Evolutionary conservation across 2,113 vertebrate species (phyloP), one percentile per base, ranked within the genome.

Genomic region (Cettia cetti): DNA sequence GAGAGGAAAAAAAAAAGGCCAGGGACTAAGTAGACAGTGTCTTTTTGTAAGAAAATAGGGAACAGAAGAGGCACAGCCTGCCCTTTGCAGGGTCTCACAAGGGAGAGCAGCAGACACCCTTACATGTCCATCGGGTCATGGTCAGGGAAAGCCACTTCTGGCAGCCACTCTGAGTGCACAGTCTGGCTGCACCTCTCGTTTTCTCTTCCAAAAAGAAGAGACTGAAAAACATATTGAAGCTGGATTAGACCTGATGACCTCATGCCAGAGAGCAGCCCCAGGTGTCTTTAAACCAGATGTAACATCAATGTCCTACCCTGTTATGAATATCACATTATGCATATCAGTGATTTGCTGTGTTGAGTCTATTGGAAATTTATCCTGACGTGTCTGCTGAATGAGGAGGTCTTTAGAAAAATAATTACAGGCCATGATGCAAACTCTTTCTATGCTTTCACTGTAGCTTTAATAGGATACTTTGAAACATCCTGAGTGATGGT

Each of bases 41-140:
- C n/a, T 82, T 66, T 60, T 53, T 52, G 33, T 54, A 47, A 65
- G 35, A 80, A 80, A 82, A 52, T 0, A 47, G 2, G 7, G 10
- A 87, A 49, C 21, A 72, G 35, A 82, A 92, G 56, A 80, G 8
- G 4, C 33, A 52, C 2, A 2, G 26, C 17, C 20, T 83, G 37
- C 10, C 23, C 54, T 72, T 69, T 69, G 4, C 42, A 53, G 28
- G 4, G 10, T 60, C 11, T 76, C 17, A 26, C 33, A 56, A 56
- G 7, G 21, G 30, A 65, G 6, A 54, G 19, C 4, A 5, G 7
- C 24, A 53, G 68, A 77, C 18, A 74, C 22, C 13, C 12, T 72
- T n/a, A 22, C 2, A 1, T 18, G 24, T 7, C 35, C 1, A 0
- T 59, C 33, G 19, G 10, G 66, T 54, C 11, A 2, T 15, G 23